Base-by-base conservation (phyloP, 2,113 vertebrate genomes). In the Proteles cristata region DNA sequence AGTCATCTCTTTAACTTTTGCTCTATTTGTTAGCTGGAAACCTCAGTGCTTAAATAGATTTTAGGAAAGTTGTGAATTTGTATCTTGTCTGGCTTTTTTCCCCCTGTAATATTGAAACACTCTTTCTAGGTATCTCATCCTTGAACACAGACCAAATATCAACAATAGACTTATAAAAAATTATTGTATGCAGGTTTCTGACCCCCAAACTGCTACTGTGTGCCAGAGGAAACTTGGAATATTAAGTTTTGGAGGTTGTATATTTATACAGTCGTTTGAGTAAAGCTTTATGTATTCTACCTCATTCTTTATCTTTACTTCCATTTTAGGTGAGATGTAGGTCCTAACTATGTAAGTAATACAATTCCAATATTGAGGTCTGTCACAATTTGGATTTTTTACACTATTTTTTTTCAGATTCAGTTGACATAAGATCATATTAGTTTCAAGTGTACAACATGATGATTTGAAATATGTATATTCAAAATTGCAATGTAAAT, bases 221-320 rank as follows among this genome's bases (percentile, higher is more conserved):
- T 11, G 55, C 25, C 16, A 91, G 55, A 91, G n/a, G 7, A 31
- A 81, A 69, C 3, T 65, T 68, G 50, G 8, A 9, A 33, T 58
- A 69, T 71, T 58, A 35, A 63, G 11, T 7, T 10, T 82, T 43
- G 48, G 63, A 82, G 45, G n/a, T 71, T 69, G 80, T 55, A 69
- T 69, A 91, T 58, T 65, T 69, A 65, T n/a, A 14, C 3, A 28
- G 43, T 76, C 39, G 14, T 69, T 89, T 66, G 33, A 68, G 5
- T 79, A 50, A 63, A 81, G 4, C 39, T 96, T 85, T 25, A 43
- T 92, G 85, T 86, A 93, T 50, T 94, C 53, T 92, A 11, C 33
- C 16, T 26, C 11, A 12, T 50, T 81, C 26, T 83, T 88, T 74
- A 3, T 23, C 89, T 77, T 63, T 84, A 35, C 12, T 74, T 88